Evolutionary conservation across 1,140 invertebrate genomes (phyloP), one percentile per base, ranked within the genome.

Genomic region (Caenorhabditis tropicalis): DNA sequence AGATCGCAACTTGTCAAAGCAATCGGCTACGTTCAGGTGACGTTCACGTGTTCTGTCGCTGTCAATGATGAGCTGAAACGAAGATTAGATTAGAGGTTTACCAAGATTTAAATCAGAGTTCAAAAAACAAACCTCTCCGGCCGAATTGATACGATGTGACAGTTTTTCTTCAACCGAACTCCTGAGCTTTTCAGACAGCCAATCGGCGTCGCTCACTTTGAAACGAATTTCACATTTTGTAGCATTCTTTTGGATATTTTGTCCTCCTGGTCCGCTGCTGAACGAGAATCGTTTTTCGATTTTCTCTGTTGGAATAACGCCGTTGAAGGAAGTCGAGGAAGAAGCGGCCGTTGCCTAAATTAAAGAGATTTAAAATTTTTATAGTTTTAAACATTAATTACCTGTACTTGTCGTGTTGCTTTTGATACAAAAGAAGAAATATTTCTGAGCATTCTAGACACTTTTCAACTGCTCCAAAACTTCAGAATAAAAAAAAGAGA

Each of bases 241-340:
- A 5, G 84, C 53, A 70, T 85, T 85, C 33, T 85, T 85, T n/a
- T 85, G 79, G 7, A 85, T 79, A 48, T 85, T 85, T 53, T 85
- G 84, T 24, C 84, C 84, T 0, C 84, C 84, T 12, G 84, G 84
- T 27, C 84, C 84, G 27, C 36, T 49, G 36, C 79, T 81, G 21
- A 85, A 82, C 1, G 56, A 36, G 29, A 53, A 85, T 39, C 43
- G 21, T 53, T 85, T 85, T 29, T 82, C 84, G 19, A 85, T 70
- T 27, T 53, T 49, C 7, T 85, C 80, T 4, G 43, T 36, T 0
- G 84, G 84, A 51, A 85, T 85, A 5, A 48, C 36, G 4, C 84
- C 84, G 31, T 60, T 85, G 46, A 85, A 85, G 5, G 82, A 27
- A 10, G 70, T 31, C 15, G 74, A 84, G 0, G 65, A 74, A 43